phyloP scores from a whole-genome alignment of 2,888 invertebrate genomes.

The Apamea anceps region DNA sequence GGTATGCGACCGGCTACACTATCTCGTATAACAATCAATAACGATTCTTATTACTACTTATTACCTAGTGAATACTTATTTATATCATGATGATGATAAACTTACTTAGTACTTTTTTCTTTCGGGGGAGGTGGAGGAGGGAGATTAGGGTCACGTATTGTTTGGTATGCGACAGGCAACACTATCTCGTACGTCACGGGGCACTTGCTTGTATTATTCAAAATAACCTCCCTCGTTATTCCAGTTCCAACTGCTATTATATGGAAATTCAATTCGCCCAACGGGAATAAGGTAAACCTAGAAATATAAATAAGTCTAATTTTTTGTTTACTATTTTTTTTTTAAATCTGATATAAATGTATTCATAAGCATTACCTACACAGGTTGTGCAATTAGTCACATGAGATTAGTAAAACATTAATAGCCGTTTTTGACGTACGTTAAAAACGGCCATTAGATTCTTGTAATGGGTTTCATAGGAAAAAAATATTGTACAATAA shows the following conservation, averaged over 20 bases:
- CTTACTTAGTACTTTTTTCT: slow-evolving; percentile 81
- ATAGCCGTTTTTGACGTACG: no score
- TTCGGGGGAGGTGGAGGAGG: slow-evolving; percentile 62
- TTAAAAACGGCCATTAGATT: no score
- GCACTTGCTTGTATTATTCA: slow-evolving; percentile 91
- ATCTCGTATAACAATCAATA: not conserved
- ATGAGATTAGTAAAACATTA: not conserved
- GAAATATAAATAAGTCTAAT: slow-evolving; percentile 46
- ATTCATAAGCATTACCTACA: not conserved
- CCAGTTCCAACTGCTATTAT: slow-evolving; percentile 88
- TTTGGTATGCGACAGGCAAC: slow-evolving; percentile 77
- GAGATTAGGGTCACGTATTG: slow-evolving; percentile 61
- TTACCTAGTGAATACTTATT: not conserved
- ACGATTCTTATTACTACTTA: not conserved
- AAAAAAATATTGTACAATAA: not conserved
- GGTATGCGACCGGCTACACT: no score
- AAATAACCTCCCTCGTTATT: slow-evolving; percentile 88
- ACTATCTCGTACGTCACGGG: slow-evolving; percentile 88
- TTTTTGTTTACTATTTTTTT: not conserved
- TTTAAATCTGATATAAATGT: not conserved
- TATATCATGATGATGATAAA: not conserved
- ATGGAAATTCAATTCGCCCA: slow-evolving; percentile 90
- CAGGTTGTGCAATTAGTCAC: not conserved
- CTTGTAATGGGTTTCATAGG: not conserved
- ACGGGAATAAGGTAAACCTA: slow-evolving; percentile 91